These are phyloP conservation scores for Cossypha polioptera DNA, from an alignment of 2,797 vertebrate species.

Conservation along the genomic window DNA sequence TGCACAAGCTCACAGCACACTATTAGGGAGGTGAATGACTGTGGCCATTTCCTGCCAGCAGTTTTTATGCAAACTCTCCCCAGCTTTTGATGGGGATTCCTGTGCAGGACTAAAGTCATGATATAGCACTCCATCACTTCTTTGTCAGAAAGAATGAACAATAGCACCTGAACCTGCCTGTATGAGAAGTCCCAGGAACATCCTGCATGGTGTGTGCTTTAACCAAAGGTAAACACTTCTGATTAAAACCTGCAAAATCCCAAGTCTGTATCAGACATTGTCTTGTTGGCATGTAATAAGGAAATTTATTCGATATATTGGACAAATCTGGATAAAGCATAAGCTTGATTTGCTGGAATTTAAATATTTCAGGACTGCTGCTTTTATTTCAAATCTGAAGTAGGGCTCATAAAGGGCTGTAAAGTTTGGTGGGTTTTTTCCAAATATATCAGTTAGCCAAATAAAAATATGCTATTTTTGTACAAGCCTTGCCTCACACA, in stretches of 20 bases:
- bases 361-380: neutral
- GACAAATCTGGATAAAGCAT: neutral
- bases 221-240: neutral
- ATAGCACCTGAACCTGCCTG: fast-evolving
- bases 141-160: neutral
- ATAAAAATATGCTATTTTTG: neutral
- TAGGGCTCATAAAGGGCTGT: neutral
- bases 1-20: neutral
- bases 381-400: neutral
- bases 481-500: neutral
- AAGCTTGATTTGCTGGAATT: neutral
- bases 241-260: neutral
- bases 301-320: neutral
- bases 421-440: fast-evolving
- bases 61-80: neutral
- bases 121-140: neutral
- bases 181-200: neutral
- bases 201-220: neutral
- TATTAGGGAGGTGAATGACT: neutral
- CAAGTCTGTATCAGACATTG: neutral
- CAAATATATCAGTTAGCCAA: neutral
- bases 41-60: neutral
- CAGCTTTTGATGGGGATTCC: neutral
- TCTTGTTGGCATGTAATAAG: neutral
- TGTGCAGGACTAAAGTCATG: neutral